A percentile compares a stretch with the other conserved stretches of the same genome.
phyloP scores from a whole-genome alignment of 2,113 vertebrate genomes.

The Myrmophylax atrothorax region DNA sequence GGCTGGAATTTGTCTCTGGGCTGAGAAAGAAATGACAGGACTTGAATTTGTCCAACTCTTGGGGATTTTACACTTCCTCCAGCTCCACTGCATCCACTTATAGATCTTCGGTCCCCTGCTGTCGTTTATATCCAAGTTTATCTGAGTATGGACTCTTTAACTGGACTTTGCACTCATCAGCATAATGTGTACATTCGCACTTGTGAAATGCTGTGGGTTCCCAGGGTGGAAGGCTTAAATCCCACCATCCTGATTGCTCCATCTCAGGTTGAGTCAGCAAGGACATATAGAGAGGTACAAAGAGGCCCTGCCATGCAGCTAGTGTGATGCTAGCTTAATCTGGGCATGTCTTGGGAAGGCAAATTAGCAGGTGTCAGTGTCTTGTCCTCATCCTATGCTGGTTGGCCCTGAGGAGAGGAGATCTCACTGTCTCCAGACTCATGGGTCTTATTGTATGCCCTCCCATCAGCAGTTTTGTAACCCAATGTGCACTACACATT shows the following conservation, averaged over 20 bases:
- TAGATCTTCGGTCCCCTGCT: neutral
- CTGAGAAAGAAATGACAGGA: neutral
- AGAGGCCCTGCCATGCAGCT: neutral
- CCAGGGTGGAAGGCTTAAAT: neutral
- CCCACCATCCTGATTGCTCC: rapidly evolving
- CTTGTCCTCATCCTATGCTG: neutral
- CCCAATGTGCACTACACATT: rapidly evolving
- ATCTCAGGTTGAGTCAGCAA: neutral
- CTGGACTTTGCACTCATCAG: neutral
- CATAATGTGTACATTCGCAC: neutral
- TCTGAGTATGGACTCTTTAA: neutral
- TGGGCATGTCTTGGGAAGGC: neutral
- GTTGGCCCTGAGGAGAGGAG: neutral
- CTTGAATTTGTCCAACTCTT: neutral
- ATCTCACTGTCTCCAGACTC: neutral
- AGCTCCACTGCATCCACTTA: neutral
- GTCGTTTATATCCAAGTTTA: neutral
- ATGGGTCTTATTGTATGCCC: neutral
- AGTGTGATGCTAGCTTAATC: neutral
- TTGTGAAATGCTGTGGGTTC: neutral
- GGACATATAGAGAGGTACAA: neutral
- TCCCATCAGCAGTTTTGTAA: neutral
- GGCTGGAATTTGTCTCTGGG: neutral
- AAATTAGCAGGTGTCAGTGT: neutral
- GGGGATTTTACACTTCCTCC: neutral